Evolutionary conservation across 2,888 invertebrate species (phyloP).

Genomic region (Sinelater perroti): DNA sequence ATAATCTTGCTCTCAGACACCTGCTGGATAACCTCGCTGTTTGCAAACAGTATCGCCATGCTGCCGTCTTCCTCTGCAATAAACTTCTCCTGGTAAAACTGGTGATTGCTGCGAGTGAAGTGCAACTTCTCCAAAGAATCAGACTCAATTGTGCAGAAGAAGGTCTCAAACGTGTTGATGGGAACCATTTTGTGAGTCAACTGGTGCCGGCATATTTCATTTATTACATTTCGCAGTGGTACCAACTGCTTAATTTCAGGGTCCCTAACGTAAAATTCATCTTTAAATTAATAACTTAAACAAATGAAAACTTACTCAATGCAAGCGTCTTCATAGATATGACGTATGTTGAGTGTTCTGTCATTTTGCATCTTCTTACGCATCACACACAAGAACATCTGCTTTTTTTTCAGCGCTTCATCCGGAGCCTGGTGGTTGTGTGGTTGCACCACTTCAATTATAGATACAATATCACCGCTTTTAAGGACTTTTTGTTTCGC

Average conservation of each 20-base stretch:
- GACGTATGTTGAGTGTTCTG: constrained; percentile 53
- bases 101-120: constrained; percentile 51
- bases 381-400: constrained; percentile 55
- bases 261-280: constrained; percentile 46
- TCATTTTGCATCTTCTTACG: constrained; percentile 52
- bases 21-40: constrained; percentile 48
- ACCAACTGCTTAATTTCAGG: constrained; percentile 49
- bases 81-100: constrained; percentile 69
- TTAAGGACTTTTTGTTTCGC: constrained; percentile 45
- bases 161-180: constrained; percentile 52
- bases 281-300: background rate
- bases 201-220: constrained; percentile 54
- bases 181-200: constrained; percentile 44
- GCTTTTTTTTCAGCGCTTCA: constrained; percentile 47
- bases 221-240: constrained; percentile 53
- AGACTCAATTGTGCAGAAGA: constrained; percentile 51
- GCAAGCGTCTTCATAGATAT: constrained; percentile 54
- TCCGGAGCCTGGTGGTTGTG: constrained; percentile 52
- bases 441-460: constrained; percentile 44
- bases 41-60: constrained; percentile 54
- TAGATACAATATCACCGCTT: constrained; percentile 37
- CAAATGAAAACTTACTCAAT: constrained; percentile 46
- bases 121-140: constrained; percentile 53
- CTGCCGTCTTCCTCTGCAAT: constrained; percentile 63
- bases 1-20: constrained; percentile 52